A percentile compares a stretch with the other conserved stretches of the same genome.
Conservation (phyloP, 2,888 invertebrate genomes). For the Balanococcus diminutus region DNA sequence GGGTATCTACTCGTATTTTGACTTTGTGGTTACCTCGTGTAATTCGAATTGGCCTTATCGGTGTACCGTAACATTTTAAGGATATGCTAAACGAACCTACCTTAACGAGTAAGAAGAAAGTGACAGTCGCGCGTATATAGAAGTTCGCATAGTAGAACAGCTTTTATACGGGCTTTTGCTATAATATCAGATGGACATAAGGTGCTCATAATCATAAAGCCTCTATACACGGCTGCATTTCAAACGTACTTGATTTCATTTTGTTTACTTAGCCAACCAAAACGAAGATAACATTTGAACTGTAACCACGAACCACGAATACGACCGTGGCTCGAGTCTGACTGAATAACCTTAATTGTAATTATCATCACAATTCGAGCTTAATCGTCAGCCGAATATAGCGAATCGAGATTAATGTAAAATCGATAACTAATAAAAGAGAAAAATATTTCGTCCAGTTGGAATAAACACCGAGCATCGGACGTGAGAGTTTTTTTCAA, state of each 20-base stretch:
- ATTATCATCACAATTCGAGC: background rate
- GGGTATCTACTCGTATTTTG: background rate
- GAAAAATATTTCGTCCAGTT: constrained; percentile 32
- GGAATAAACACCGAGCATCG: background rate
- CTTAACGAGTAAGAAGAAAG: background rate
- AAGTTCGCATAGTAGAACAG: background rate
- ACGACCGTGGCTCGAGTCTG: background rate
- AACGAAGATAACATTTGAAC: constrained; percentile 45
- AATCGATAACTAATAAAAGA: constrained; percentile 39
- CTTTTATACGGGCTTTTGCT: constrained; percentile 3
- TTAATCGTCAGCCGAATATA: background rate
- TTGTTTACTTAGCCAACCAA: constrained; percentile 47
- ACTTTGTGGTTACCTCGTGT: constrained; percentile 8
- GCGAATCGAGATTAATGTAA: constrained; percentile 32
- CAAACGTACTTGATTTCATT: constrained; percentile 48
- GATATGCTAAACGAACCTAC: constrained; percentile 39
- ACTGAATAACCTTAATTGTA: background rate
- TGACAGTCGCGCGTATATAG: background rate
- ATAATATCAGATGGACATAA: background rate
- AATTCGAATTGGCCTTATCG: background rate
- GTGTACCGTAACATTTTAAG: background rate
- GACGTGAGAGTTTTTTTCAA: constrained; percentile 30
- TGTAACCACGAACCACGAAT: background rate
- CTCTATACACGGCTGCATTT: background rate
- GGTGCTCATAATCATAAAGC: constrained; percentile 26